phyloP scores from a whole-genome alignment of 2,888 invertebrate genomes.

The Palloptera scutellata region DNA sequence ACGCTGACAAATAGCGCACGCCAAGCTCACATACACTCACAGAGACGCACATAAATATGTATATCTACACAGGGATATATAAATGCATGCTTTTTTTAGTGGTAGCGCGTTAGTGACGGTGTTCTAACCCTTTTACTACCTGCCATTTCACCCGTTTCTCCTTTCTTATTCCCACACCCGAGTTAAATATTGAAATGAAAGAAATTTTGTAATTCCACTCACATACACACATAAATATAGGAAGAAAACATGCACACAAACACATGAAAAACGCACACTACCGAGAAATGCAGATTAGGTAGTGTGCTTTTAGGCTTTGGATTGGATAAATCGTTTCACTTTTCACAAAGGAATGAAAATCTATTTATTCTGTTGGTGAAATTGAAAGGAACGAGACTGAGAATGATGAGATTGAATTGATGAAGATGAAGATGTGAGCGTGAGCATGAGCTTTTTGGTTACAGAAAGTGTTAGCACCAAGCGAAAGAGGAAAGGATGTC shows the following conservation, averaged over 20 bases:
- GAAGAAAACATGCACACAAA: conserved; percentile 30
- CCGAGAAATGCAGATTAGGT: conserved; percentile 41
- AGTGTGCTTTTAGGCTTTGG: conserved; percentile 52
- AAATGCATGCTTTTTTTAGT: conserved; percentile 1
- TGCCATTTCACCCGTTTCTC: neutral
- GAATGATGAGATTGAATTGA: neutral
- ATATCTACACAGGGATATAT: neutral
- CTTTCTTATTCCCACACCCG: conserved; percentile 1
- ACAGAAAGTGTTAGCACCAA: neutral
- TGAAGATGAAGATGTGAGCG: neutral
- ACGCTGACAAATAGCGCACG: conserved; percentile 42
- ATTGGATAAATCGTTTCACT: conserved; percentile 48
- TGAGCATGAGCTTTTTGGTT: conserved; percentile 7
- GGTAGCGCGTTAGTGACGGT: neutral
- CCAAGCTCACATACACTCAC: conserved; percentile 21
- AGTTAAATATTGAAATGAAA: neutral
- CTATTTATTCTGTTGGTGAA: conserved; percentile 54
- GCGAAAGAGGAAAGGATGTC: no score
- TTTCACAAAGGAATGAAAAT: conserved; percentile 36
- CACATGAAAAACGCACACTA: conserved; percentile 3
- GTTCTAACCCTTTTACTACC: neutral
- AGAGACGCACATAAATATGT: neutral
- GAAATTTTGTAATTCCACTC: conserved; percentile 54
- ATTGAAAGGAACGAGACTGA: conserved; percentile 50
- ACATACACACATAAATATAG: conserved; percentile 33